These are phyloP conservation scores for Dendropsophus ebraccatus DNA, from an alignment of 2,113 vertebrate species.

Conservation along the genomic window DNA sequence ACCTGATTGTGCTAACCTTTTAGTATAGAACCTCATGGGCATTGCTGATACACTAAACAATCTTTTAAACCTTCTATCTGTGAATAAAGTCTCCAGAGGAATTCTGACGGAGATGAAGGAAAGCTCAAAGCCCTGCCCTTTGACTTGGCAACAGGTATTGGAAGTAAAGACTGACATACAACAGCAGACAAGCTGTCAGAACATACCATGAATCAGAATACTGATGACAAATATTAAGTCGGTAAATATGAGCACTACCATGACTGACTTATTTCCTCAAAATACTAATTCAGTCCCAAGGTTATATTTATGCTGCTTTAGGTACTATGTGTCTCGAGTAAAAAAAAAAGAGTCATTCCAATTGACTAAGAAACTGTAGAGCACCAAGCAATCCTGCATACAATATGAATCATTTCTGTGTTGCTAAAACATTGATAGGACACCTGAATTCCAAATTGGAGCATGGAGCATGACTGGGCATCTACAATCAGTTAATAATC, in stretches of 20 bases:
- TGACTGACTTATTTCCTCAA: background rate
- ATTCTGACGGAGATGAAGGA: conserved; percentile 45
- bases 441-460: too few relatives aligned
- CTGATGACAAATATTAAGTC: background rate
- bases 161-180: conserved; percentile 35
- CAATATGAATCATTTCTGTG: background rate
- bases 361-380: background rate
- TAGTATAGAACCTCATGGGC: conserved; percentile 40
- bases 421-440: background rate
- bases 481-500: too few relatives aligned
- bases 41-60: conserved; percentile 47
- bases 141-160: conserved; percentile 40
- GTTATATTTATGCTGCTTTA: background rate
- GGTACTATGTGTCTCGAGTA: background rate
- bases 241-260: background rate
- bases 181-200: background rate
- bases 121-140: conserved; percentile 43
- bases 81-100: conserved; percentile 46
- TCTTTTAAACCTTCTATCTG: conserved; percentile 55
- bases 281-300: background rate
- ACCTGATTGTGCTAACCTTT: conserved; percentile 57
- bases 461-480: background rate
- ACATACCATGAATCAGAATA: background rate
- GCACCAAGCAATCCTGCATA: background rate
- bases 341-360: background rate